Percentiles rank a stretch among this genome's conserved stretches.
Evolutionary conservation across 2,113 vertebrate species (phyloP).

Genomic region (Pavo muticus): DNA sequence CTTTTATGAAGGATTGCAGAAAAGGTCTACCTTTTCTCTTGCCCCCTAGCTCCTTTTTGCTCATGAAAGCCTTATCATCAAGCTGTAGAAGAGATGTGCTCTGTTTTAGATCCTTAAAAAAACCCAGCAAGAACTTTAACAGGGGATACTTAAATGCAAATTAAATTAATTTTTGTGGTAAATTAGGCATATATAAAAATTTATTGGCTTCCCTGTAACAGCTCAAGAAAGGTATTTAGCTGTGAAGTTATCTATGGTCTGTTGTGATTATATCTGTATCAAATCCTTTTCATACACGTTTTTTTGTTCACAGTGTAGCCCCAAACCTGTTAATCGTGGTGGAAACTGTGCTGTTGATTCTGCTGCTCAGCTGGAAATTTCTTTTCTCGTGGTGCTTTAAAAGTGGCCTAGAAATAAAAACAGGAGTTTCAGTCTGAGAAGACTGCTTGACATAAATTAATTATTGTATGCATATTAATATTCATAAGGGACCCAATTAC

Average conservation of each 20-base stretch:
- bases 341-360: background rate
- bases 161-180: background rate
- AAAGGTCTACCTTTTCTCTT: background rate
- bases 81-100: background rate
- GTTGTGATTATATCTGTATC: background rate
- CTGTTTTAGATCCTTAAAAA: background rate
- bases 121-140: background rate
- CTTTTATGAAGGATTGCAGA: background rate
- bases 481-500: constrained; percentile 59
- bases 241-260: background rate
- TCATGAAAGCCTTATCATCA: background rate
- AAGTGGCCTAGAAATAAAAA: constrained; percentile 9
- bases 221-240: background rate
- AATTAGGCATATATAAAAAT: background rate
- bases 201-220: background rate
- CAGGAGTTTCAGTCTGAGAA: background rate
- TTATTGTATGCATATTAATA: constrained; percentile 59
- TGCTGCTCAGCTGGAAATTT: background rate
- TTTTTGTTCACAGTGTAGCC: background rate
- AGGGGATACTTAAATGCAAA: background rate
- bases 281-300: background rate
- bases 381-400: background rate
- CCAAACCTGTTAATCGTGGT: background rate
- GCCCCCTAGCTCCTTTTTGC: background rate
- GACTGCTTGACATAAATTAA: constrained; percentile 32